Evolutionary conservation across 2,113 vertebrate species (phyloP).

Genomic region (Morone saxatilis): DNA sequence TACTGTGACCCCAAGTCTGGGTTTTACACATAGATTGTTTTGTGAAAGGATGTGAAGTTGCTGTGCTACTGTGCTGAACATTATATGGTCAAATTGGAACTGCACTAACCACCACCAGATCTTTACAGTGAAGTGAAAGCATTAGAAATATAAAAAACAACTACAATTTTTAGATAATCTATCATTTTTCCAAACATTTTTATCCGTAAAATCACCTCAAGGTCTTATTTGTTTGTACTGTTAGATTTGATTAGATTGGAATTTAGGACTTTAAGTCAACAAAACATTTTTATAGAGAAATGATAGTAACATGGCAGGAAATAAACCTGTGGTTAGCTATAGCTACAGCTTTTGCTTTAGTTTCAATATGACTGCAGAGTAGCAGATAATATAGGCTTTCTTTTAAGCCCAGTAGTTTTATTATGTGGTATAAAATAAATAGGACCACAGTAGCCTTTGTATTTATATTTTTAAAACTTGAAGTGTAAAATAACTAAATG

Average conservation of each 20-base stretch:
- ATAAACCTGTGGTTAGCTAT: slow-evolving; percentile 24
- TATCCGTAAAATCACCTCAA: not conserved
- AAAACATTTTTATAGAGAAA: slow-evolving; percentile 3
- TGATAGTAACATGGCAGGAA: slow-evolving; percentile 47
- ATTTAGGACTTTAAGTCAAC: not conserved
- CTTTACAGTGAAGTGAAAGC: slow-evolving; percentile 11
- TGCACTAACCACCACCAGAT: not conserved
- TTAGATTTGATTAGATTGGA: not conserved
- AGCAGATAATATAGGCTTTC: not conserved
- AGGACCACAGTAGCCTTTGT: not conserved
- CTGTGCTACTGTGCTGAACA: not conserved
- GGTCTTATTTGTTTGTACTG: not conserved
- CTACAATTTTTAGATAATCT: not conserved
- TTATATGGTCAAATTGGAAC: slow-evolving; percentile 12
- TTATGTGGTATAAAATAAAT: not conserved
- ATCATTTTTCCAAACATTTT: not conserved
- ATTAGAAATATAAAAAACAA: not conserved
- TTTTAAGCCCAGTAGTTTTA: not conserved
- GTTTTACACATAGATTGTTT: not conserved
- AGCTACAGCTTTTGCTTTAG: not conserved
- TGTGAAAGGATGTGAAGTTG: slow-evolving; percentile 15
- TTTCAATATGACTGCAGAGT: slow-evolving; percentile 49
- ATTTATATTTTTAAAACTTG: not conserved
- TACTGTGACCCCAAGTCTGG: not conserved
- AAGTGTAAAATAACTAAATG: not conserved